These are phyloP conservation scores for Carapus acus DNA, from an alignment of 2,797 vertebrate genomes.

Conservation along the genomic window DNA sequence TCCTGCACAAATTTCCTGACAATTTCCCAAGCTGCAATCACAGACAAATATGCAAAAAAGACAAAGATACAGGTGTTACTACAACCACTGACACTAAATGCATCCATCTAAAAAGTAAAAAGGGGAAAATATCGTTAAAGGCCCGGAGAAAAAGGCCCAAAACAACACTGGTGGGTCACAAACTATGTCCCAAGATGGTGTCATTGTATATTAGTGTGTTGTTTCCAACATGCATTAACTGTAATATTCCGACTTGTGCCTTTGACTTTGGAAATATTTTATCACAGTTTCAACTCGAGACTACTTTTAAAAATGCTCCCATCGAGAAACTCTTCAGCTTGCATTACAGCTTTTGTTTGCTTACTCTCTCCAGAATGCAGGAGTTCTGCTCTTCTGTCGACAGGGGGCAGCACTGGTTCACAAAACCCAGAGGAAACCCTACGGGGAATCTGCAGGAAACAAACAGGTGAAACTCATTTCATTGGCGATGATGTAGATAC, in stretches of 20 bases:
- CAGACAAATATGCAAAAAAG: constrained; percentile 6
- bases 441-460: constrained; percentile 49
- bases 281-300: too few relatives aligned
- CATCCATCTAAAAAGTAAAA: too few relatives aligned
- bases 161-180: too few relatives aligned
- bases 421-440: constrained; percentile 46
- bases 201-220: too few relatives aligned
- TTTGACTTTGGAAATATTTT: too few relatives aligned
- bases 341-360: constrained; percentile 14
- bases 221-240: too few relatives aligned
- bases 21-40: constrained; percentile 51
- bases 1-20: constrained; percentile 42
- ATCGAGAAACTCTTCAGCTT: background rate
- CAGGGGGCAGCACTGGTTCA: constrained; percentile 66
- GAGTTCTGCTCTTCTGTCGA: constrained; percentile 17
- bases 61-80: too few relatives aligned
- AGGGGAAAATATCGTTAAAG: too few relatives aligned
- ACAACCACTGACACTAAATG: background rate
- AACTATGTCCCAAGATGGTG: too few relatives aligned
- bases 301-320: background rate
- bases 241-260: too few relatives aligned
- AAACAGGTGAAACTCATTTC: background rate
- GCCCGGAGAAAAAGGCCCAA: too few relatives aligned
- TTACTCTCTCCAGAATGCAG: constrained; percentile 61
- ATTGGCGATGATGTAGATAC: background rate